These are phyloP conservation scores for Mastomys coucha DNA, from an alignment of 2,113 vertebrate species.

Conservation along the genomic window DNA sequence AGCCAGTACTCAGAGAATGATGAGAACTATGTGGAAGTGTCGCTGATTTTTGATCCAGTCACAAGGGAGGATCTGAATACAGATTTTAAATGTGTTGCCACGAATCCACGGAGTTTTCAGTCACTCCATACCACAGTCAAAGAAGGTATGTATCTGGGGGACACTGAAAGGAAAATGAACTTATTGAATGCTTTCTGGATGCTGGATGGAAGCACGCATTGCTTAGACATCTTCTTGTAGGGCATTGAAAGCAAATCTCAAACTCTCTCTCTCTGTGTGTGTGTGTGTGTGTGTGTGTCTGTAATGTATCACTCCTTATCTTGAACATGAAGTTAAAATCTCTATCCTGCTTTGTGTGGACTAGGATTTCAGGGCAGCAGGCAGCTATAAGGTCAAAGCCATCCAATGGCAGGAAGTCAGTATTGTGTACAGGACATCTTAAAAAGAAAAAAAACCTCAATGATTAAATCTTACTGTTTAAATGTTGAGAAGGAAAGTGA, in stretches of 20 bases:
- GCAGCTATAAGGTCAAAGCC: neutral
- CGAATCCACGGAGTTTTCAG: constrained; percentile 86
- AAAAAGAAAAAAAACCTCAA: neutral
- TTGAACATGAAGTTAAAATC: neutral
- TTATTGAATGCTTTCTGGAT: neutral
- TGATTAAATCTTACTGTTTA: neutral
- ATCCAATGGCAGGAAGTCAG: neutral
- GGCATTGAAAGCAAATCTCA: neutral
- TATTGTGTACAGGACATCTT: neutral
- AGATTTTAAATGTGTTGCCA: constrained; percentile 90
- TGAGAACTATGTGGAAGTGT: constrained; percentile 89
- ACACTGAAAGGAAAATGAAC: neutral
- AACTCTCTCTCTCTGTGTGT: too few relatives aligned
- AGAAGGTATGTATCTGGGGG: constrained; percentile 87
- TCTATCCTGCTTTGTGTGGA: neutral
- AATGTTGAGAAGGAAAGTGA: neutral
- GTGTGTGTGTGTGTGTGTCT: too few relatives aligned
- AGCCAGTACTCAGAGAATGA: constrained; percentile 89
- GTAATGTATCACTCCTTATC: neutral
- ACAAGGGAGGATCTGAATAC: constrained; percentile 88
- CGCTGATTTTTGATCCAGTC: constrained; percentile 89
- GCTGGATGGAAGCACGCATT: too few relatives aligned
- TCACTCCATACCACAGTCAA: constrained; percentile 87
- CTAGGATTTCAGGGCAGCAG: neutral
- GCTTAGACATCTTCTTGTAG: neutral